Evolutionary conservation across 2,888 invertebrate species (phyloP).

Genomic region (Oscheius sp.): DNA sequence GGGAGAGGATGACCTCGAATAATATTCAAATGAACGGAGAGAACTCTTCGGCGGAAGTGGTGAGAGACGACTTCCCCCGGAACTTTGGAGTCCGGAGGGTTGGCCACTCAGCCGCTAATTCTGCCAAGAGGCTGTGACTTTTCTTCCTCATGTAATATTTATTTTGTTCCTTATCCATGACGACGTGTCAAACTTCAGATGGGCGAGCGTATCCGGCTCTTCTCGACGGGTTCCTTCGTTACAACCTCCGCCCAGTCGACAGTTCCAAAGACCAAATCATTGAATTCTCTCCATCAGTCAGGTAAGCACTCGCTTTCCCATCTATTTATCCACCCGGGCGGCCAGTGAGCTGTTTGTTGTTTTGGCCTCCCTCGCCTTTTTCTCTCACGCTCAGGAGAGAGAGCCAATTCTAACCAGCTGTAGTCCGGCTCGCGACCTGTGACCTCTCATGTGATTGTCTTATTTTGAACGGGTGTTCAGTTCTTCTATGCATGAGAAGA

Average conservation of each 20-base stretch:
- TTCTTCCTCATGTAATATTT: too few relatives aligned
- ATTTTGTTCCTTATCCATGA: too few relatives aligned
- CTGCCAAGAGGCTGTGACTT: too few relatives aligned
- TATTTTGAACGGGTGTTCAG: not conserved
- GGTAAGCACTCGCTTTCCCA: too few relatives aligned
- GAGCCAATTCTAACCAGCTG: too few relatives aligned
- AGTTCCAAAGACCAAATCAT: slow-evolving; percentile 50
- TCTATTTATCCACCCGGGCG: slow-evolving; percentile 12
- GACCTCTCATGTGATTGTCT: not conserved
- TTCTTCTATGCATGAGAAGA: not conserved
- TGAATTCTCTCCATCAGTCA: slow-evolving; percentile 50
- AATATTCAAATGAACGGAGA: too few relatives aligned
- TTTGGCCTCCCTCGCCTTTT: not conserved
- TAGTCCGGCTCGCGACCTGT: slow-evolving; percentile 2
- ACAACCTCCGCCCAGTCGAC: slow-evolving; percentile 41
- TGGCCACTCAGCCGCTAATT: too few relatives aligned
- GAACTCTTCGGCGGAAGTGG: too few relatives aligned
- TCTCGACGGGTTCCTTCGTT: slow-evolving; percentile 58
- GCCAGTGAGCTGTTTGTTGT: not conserved
- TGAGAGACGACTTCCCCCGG: too few relatives aligned
- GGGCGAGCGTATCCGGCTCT: slow-evolving; percentile 59
- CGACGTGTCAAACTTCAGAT: slow-evolving; percentile 43
- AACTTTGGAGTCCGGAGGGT: too few relatives aligned
- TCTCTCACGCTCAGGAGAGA: not conserved
- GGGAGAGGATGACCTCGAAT: too few relatives aligned